These are phyloP conservation scores for Sialis lutaria DNA, from an alignment of 2,888 invertebrate species.

Conservation along the genomic window DNA sequence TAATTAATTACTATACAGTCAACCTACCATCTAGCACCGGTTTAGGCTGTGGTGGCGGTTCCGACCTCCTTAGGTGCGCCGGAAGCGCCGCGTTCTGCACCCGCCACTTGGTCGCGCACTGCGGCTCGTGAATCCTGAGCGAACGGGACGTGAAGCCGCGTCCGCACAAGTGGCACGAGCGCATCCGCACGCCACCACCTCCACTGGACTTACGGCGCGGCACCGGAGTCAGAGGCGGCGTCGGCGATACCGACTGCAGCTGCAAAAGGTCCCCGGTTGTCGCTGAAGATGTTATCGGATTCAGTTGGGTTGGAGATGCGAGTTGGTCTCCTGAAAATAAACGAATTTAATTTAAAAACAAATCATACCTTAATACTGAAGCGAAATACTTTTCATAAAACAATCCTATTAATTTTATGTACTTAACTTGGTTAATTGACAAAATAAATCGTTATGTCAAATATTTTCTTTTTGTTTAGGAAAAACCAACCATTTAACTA, in stretches of 20 bases:
- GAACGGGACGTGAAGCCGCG: constrained; percentile 42
- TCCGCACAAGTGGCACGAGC: constrained; percentile 45
- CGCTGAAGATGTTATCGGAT: background rate
- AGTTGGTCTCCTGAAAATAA: constrained; percentile 2
- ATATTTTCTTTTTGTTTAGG: too few species aligned
- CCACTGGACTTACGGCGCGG: constrained; percentile 2
- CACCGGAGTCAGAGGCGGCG: background rate
- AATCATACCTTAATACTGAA: background rate
- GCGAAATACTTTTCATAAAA: too few species aligned
- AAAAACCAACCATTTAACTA: too few species aligned
- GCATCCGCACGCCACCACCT: constrained; percentile 14
- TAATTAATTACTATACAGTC: too few species aligned
- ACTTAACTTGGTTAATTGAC: too few species aligned
- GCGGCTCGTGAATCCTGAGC: constrained; percentile 44
- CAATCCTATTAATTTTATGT: too few species aligned
- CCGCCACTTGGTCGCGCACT: constrained; percentile 47
- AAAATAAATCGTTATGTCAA: too few species aligned
- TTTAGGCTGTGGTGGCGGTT: constrained; percentile 21
- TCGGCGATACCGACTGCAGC: constrained; percentile 10
- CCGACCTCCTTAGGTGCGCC: constrained; percentile 28
- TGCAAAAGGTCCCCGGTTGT: background rate
- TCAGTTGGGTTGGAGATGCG: constrained; percentile 8
- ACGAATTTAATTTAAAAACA: background rate
- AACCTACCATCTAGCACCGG: too few species aligned
- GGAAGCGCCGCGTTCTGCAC: constrained; percentile 41